Percentiles rank a stretch among this genome's conserved stretches.
These are phyloP conservation scores for Lampropteryx suffumata DNA, from an alignment of 2,888 invertebrate genomes.

Conservation along the genomic window DNA sequence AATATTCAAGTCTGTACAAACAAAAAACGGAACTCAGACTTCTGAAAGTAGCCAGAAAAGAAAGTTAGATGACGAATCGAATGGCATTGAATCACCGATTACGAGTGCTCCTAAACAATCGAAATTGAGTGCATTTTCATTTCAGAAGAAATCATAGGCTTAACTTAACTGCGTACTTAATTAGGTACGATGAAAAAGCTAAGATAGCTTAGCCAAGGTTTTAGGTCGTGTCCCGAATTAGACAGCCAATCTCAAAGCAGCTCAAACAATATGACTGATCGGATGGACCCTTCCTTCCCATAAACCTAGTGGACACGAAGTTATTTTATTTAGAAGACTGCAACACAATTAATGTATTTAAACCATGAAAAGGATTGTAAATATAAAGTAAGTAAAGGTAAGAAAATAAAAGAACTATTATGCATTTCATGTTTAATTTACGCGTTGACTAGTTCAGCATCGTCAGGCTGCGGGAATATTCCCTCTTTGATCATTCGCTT, in stretches of 20 bases:
- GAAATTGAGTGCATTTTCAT: slow-evolving; percentile 75
- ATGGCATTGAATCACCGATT: slow-evolving; percentile 44
- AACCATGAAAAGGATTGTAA: slow-evolving; percentile 15
- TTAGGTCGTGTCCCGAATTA: too few relatives aligned
- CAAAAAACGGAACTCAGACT: slow-evolving; percentile 31
- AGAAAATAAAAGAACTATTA: slow-evolving; percentile 11
- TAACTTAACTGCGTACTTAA: too few relatives aligned
- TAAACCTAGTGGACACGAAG: too few relatives aligned
- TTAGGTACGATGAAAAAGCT: too few relatives aligned
- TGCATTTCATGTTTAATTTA: slow-evolving; percentile 32
- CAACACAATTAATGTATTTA: slow-evolving; percentile 2
- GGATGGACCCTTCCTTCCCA: too few relatives aligned
- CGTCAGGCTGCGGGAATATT: slow-evolving; percentile 79
- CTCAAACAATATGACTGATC: neutral
- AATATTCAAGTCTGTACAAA: slow-evolving; percentile 73
- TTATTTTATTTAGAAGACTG: slow-evolving; percentile 14
- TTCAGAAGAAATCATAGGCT: slow-evolving; percentile 59
- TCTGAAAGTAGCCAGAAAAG: slow-evolving; percentile 58
- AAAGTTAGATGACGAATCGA: slow-evolving; percentile 56
- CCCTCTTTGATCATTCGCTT: slow-evolving; percentile 84
- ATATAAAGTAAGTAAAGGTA: slow-evolving; percentile 10
- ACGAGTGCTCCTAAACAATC: slow-evolving; percentile 71
- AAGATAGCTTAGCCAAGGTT: too few relatives aligned
- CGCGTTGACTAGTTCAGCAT: slow-evolving; percentile 65
- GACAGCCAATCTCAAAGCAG: neutral